Conservation (phyloP, 1,140 invertebrate genomes). For the Ostrea edulis region DNA sequence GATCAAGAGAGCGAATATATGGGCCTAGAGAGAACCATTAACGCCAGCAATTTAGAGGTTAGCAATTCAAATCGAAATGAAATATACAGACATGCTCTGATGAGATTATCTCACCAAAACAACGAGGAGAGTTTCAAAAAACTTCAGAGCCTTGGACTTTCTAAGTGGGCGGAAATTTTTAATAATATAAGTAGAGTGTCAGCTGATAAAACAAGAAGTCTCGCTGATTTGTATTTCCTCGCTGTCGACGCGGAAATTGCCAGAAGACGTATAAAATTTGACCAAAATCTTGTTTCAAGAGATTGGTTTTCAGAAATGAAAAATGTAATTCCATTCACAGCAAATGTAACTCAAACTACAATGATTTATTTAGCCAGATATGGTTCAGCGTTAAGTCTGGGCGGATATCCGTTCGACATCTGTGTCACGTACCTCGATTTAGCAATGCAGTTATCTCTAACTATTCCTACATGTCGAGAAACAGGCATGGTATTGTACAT, state of each 20-base stretch:
- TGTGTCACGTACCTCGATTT: background rate
- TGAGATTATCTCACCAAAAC: background rate
- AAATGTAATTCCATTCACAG: background rate
- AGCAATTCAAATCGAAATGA: background rate
- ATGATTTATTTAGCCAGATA: slow-evolving; percentile 5
- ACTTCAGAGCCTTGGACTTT: slow-evolving; percentile 1
- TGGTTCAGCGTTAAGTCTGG: background rate
- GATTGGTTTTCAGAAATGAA: background rate
- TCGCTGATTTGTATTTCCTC: slow-evolving; percentile 10
- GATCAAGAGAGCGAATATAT: background rate
- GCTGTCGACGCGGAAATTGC: background rate
- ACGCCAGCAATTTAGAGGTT: background rate
- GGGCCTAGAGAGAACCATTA: background rate
- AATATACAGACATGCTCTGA: background rate
- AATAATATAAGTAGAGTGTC: slow-evolving; percentile 1
- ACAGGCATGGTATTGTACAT: background rate
- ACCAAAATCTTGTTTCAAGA: background rate
- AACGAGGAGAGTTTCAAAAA: background rate
- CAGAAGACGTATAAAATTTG: background rate
- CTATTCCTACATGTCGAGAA: background rate
- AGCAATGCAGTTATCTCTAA: background rate
- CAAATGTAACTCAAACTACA: background rate
- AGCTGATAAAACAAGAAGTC: background rate
- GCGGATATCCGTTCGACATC: background rate
- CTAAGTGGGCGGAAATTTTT: background rate